Base-by-base conservation (phyloP, 2,797 vertebrate species). In the Ibycter americanus region DNA sequence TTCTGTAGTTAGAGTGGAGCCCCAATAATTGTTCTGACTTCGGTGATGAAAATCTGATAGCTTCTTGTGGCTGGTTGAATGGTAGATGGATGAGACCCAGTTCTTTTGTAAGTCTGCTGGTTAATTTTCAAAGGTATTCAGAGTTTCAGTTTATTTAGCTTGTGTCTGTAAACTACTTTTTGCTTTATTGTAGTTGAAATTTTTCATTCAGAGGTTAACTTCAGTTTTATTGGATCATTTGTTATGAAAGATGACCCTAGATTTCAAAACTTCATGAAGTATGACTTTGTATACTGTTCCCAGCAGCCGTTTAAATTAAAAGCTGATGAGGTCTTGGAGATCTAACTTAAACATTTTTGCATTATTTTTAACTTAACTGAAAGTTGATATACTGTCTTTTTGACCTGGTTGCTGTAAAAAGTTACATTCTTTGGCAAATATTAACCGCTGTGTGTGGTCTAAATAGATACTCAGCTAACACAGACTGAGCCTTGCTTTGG, bases 361-460 rank as follows among this genome's bases (percentile, higher is more conserved):
- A 82, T 97, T 96, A 93, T 97, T 98, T 98, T 98, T 93, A 91
- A 96, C 89, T 96, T 95, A 97, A 96, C 95, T 97, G 96, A 96
- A 97, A 98, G 97, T 96, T 97, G 97, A 98, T 97, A 95, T 58
- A 91, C 94, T 97, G 94, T 94, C 95, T 95, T 96, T 96, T 93
- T 97, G 97, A 98, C 97, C 97, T 94, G 88, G 78, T 97, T 98
- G 87, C 97, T 97, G 93, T 95, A 97, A 95, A 97, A 97, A 96
- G 81, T 95, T 90, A 9, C 96, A 94, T 98, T 98, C 97, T 95
- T 97, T 97, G 97, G 97, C 97, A 98, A 94, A 97, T 96, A 95
- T 91, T 97, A 98, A 89, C 95, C 94, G 91, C 93, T 40, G 83
- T 98, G 98, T 98, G 98, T 98, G 98, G 98, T 97, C 97, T 97